These are phyloP conservation scores for Hydrolagus affinis DNA, from an alignment of 2,113 vertebrate species.

Conservation along the genomic window DNA sequence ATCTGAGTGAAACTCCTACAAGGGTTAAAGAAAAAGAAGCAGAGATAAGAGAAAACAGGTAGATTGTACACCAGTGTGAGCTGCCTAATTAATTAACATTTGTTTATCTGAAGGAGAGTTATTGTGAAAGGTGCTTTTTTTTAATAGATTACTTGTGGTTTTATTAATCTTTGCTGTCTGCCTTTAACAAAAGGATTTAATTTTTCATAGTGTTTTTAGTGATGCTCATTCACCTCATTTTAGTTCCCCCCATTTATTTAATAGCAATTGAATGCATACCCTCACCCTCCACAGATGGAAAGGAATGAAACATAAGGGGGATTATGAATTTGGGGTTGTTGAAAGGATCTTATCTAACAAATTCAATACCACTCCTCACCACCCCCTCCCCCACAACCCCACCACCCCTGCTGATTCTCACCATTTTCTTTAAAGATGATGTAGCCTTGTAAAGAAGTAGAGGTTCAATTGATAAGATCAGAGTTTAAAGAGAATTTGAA, in stretches of 20 bases:
- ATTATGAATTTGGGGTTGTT: neutral
- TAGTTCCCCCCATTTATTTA: neutral
- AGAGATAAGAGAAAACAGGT: slow-evolving; percentile 66
- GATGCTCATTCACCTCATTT: neutral
- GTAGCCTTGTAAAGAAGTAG: no score
- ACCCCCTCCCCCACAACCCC: no score
- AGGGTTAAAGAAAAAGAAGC: slow-evolving; percentile 54
- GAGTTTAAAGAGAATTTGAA: no score
- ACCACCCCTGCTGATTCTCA: no score
- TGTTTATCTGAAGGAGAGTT: neutral
- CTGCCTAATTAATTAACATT: neutral
- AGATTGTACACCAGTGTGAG: slow-evolving; percentile 41
- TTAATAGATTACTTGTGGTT: neutral
- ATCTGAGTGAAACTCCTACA: slow-evolving; percentile 66
- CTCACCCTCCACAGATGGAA: neutral
- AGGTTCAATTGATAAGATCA: no score
- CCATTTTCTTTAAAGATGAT: neutral
- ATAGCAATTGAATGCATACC: neutral
- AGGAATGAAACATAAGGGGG: no score
- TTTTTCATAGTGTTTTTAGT: neutral
- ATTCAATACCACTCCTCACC: no score
- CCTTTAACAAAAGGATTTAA: neutral
- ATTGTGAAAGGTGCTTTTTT: neutral
- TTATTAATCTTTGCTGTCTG: neutral
- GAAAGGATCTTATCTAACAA: no score